phyloP scores from a whole-genome alignment of 2,888 invertebrate genomes.

The Elmis aenea region DNA sequence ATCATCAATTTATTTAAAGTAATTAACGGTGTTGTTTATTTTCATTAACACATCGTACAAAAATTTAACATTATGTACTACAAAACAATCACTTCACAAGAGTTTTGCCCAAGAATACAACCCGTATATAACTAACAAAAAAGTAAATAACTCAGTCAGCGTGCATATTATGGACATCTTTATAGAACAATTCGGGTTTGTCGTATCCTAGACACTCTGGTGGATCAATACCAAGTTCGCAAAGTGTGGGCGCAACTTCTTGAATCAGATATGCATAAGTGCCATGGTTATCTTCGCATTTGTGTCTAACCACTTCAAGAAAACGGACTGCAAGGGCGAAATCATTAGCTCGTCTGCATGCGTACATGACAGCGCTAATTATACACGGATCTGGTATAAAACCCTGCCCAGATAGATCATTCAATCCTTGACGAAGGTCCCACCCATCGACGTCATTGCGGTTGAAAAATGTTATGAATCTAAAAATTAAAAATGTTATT shows the following conservation, averaged over 20 bases:
- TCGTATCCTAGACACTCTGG: slow-evolving; percentile 95
- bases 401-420: slow-evolving; percentile 53
- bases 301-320: slow-evolving; percentile 84
- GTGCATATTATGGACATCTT: slow-evolving; percentile 64
- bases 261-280: slow-evolving; percentile 83
- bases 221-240: slow-evolving; percentile 88
- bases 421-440: slow-evolving; percentile 55
- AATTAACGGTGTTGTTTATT: too few relatives aligned
- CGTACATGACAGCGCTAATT: slow-evolving; percentile 54
- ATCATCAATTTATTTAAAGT: too few relatives aligned
- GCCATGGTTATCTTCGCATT: slow-evolving; percentile 70
- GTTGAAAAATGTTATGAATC: slow-evolving; percentile 78
- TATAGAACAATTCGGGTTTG: slow-evolving; percentile 86
- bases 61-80: too few relatives aligned
- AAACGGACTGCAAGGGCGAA: slow-evolving; percentile 65
- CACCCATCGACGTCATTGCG: slow-evolving; percentile 86
- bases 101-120: too few relatives aligned
- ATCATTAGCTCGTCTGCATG: slow-evolving; percentile 63
- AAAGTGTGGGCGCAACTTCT: slow-evolving; percentile 85
- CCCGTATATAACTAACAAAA: background rate
- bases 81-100: too few relatives aligned
- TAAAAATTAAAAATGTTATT: slow-evolving; percentile 27
- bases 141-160: background rate
- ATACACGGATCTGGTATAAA: slow-evolving; percentile 57
- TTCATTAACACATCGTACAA: too few relatives aligned